These are phyloP conservation scores for Paralichthys olivaceus DNA, from an alignment of 2,113 vertebrate genomes.

Conservation along the genomic window DNA sequence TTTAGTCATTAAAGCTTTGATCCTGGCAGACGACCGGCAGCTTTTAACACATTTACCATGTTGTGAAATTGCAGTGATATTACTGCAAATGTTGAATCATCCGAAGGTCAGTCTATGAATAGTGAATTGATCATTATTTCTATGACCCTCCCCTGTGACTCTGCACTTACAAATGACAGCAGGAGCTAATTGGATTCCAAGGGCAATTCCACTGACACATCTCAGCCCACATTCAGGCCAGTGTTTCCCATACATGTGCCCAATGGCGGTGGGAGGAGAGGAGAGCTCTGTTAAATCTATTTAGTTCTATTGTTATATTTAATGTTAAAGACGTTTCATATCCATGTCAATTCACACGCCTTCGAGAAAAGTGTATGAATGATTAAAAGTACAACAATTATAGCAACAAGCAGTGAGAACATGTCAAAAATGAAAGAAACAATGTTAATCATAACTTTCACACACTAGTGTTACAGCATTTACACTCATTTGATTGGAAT, in stretches of 20 bases:
- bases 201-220: conserved; percentile 38
- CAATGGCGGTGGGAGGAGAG: neutral
- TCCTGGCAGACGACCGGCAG: conserved; percentile 25
- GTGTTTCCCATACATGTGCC: neutral
- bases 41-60: conserved; percentile 16
- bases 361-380: no score
- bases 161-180: conserved; percentile 39
- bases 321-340: neutral
- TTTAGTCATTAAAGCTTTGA: conserved; percentile 5
- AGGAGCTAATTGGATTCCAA: conserved; percentile 40
- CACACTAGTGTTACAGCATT: no score
- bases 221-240: conserved; percentile 2
- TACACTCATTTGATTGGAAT: no score
- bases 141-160: conserved; percentile 31
- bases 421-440: neutral
- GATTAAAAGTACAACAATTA: neutral
- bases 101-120: conserved; percentile 53
- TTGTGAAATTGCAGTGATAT: conserved; percentile 32
- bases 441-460: no score
- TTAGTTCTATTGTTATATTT: neutral
- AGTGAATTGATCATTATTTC: conserved; percentile 61
- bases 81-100: conserved; percentile 22
- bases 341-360: neutral
- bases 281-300: neutral
- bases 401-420: neutral